Percentiles rank a stretch among this genome's conserved stretches.
These are phyloP conservation scores for Dasypolia templi DNA, from an alignment of 2,888 invertebrate species.

Conservation along the genomic window DNA sequence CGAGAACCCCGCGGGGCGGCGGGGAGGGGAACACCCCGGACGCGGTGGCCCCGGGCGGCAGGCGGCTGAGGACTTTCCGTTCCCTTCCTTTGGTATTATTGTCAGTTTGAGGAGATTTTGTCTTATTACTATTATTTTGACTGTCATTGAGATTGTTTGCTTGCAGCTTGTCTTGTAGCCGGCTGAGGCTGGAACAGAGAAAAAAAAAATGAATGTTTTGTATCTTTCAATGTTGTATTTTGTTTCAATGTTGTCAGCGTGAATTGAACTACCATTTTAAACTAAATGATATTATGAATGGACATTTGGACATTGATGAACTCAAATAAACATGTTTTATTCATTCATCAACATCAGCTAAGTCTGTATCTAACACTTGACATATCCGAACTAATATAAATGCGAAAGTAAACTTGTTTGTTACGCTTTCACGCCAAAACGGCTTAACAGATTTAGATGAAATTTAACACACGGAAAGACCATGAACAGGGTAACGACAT, in stretches of 20 bases:
- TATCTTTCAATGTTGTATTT: not conserved
- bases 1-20: slow-evolving; percentile 86
- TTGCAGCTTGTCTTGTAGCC: slow-evolving; percentile 87
- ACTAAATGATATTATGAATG: not conserved
- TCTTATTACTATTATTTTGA: slow-evolving; percentile 78
- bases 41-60: slow-evolving; percentile 81
- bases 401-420: too few relatives aligned
- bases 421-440: too few relatives aligned
- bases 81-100: slow-evolving; percentile 84
- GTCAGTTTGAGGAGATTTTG: slow-evolving; percentile 76
- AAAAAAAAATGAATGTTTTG: not conserved
- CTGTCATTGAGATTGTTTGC: slow-evolving; percentile 84
- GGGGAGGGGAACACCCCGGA: slow-evolving; percentile 85
- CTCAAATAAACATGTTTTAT: not conserved
- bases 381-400: too few relatives aligned
- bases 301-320: not conserved
- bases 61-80: slow-evolving; percentile 82
- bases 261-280: not conserved
- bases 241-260: not conserved
- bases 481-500: too few relatives aligned
- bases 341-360: not conserved
- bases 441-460: too few relatives aligned
- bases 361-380: not conserved
- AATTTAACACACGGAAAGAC: too few relatives aligned
- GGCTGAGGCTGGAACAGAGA: slow-evolving; percentile 80